Base-by-base conservation (phyloP, 2,797 vertebrate species). In the Ambastaia sidthimunki region DNA sequence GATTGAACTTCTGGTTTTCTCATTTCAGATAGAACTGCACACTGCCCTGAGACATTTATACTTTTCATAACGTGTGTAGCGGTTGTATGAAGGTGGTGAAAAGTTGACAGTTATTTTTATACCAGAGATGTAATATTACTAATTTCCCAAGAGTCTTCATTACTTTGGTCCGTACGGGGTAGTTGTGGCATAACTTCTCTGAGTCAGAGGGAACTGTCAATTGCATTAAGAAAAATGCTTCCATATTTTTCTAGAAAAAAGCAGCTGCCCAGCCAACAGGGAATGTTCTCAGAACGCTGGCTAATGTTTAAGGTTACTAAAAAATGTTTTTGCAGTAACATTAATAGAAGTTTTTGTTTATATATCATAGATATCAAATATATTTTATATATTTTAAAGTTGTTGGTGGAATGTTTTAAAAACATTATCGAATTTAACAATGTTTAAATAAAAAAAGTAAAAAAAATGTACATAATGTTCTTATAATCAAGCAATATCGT, bases 1-100 rank as follows among this genome's bases (percentile, higher is more conserved):
- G 28, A 48, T 76, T 34, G 19, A 44, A 47, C 18, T 63, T 28
- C 31, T 80, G 59, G 28, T 44, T 79, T 79, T 54, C 54, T 81
- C 68, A 55, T 59, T 76, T 66, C 47, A 74, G 12, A 21, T 13
- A 44, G 41, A 44, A 2, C 52, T 44, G 70, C 57, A 63, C 15
- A 7, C 48, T 23, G 19, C 70, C 44, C 16, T 55, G 31, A 37
- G 34, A 37, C 34, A 7, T 37, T 71, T 59, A n/a, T 52, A 2
- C 28, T 28, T 28, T 44, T 1, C 19, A 19, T 54, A 48, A 34
- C 21, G 37, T 31, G 41, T 28, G 16, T 21, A 50, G 37, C n/a
- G 21, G 10, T 57, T n/a, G 67, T 44, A 70, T 68, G 57, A 57
- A 23, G 52, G 41, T 44, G 10, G 68, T 31, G 34, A 71, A 47